Evolutionary conservation across 2,797 vertebrate genomes (phyloP).

Genomic region (Heterohyrax brucei): DNA sequence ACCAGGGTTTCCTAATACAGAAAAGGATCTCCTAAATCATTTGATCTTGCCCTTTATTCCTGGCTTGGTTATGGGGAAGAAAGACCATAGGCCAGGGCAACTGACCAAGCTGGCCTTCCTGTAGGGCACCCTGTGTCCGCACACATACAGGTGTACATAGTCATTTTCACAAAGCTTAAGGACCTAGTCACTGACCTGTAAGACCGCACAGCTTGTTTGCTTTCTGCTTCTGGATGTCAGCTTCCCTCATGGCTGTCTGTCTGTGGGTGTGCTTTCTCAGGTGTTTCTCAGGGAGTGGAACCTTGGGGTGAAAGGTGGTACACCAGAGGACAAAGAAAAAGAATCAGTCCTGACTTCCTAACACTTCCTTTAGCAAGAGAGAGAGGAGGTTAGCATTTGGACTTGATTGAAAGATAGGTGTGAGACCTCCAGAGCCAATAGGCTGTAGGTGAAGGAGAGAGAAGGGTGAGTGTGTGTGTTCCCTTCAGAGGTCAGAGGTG

Average conservation of each 20-base stretch:
- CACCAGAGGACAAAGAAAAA: not conserved
- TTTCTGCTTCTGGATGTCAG: conserved; percentile 56
- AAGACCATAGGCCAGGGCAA: conserved; percentile 50
- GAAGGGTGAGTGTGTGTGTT: not conserved
- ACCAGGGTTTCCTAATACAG: conserved; percentile 34
- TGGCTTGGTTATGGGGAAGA: not conserved
- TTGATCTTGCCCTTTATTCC: conserved; percentile 60
- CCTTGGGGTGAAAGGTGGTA: not conserved
- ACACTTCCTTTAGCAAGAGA: not conserved
- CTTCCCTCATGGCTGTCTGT: not conserved
- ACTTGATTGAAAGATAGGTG: not conserved
- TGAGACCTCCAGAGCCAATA: conserved; percentile 9
- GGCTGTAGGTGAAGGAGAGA: not conserved
- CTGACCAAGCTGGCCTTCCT: conserved; percentile 59
- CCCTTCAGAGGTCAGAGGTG: not conserved
- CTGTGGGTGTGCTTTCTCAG: not conserved
- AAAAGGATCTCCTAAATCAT: conserved; percentile 65
- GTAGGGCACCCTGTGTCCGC: not conserved
- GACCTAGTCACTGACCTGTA: conserved; percentile 41
- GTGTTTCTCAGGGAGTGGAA: not conserved
- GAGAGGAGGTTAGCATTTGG: not conserved
- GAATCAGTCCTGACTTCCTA: conserved; percentile 12
- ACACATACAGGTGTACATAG: not conserved
- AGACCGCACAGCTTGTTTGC: conserved; percentile 16
- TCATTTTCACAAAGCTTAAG: conserved; percentile 64